A percentile compares a stretch with the other conserved stretches of the same genome.
Conservation (phyloP, 2,797 vertebrate genomes). For the Gymnothorax javanicus region DNA sequence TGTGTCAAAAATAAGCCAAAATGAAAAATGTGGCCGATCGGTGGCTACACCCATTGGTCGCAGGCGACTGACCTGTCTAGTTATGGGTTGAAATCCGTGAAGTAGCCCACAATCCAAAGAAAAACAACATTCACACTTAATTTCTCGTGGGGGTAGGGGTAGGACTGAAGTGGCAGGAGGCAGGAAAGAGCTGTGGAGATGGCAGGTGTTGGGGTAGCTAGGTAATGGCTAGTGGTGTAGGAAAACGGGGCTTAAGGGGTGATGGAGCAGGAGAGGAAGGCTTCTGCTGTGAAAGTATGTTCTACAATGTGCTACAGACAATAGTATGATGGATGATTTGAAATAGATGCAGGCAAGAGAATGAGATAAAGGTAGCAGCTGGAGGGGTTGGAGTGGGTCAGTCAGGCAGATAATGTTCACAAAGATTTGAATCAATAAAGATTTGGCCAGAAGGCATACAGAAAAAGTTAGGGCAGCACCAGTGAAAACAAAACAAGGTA, state of each 20-base stretch:
- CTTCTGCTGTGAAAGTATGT: neutral
- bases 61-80: no score
- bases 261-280: neutral
- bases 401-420: constrained; percentile 13
- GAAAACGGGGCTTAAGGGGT: neutral
- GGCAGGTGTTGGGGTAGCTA: neutral
- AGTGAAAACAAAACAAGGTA: neutral
- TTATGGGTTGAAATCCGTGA: neutral
- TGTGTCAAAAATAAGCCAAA: no score
- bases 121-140: neutral
- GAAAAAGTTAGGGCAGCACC: neutral
- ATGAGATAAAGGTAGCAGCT: constrained; percentile 4
- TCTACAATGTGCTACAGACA: neutral
- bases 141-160: neutral
- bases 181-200: neutral
- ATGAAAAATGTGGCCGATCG: no score
- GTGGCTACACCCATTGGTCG: no score
- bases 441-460: neutral
- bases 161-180: neutral
- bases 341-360: neutral
- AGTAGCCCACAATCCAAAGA: neutral
- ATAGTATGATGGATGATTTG: neutral
- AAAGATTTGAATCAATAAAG: neutral
- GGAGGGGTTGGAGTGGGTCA: neutral
- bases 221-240: neutral